Conservation (phyloP, 2,888 invertebrate species). For the Catocala sponsa region DNA sequence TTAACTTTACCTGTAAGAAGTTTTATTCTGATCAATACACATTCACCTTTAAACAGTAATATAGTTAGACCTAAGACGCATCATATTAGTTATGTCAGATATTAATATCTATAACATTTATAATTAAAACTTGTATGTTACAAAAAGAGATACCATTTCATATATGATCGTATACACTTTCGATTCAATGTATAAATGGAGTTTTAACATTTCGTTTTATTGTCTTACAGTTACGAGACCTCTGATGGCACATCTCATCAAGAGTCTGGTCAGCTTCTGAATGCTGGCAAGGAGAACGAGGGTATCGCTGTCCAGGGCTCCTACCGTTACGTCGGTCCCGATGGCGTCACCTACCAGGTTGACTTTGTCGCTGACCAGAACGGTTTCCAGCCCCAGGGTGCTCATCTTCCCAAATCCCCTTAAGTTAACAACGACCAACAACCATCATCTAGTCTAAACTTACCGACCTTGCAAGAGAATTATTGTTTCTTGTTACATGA, state of each 20-base stretch:
- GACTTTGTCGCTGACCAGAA: constrained; percentile 83
- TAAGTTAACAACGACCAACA: constrained; percentile 25
- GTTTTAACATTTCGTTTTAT: no score
- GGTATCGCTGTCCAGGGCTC: constrained; percentile 80
- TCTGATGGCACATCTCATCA: constrained; percentile 65
- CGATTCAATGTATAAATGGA: no score
- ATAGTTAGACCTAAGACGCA: no score
- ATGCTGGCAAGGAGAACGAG: constrained; percentile 79
- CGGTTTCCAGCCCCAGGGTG: constrained; percentile 83
- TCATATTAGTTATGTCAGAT: no score
- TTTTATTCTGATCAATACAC: no score
- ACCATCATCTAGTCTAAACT: constrained; percentile 45
- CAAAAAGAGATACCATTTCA: no score
- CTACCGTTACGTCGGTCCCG: constrained; percentile 78
- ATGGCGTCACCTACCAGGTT: constrained; percentile 80
- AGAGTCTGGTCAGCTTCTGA: constrained; percentile 73
- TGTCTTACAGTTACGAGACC: constrained; percentile 64
- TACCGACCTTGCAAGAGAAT: constrained; percentile 35
- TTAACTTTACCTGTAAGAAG: no score
- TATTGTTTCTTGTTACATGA: constrained; percentile 33
- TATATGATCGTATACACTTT: no score
- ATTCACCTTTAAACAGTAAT: no score
- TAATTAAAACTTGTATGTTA: no score
- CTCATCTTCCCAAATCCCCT: constrained; percentile 62
- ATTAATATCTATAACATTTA: no score